Conservation (phyloP, 2,113 vertebrate species). For the Nycticorax nycticorax region DNA sequence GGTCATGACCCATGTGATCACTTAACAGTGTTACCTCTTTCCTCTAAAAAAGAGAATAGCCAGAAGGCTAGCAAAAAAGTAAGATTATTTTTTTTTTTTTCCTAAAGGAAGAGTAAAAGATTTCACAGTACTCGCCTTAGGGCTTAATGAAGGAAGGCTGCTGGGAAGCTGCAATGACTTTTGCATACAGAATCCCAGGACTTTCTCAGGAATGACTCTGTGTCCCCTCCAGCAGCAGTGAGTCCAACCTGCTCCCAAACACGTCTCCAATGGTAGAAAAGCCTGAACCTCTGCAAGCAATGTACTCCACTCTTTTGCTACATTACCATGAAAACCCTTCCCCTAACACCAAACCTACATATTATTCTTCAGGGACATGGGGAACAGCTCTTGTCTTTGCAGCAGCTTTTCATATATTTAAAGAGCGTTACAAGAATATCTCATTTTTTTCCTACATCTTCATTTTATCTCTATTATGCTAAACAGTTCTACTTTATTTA, state of each 20-base stretch:
- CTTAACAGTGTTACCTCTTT: neutral
- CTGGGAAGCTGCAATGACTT: neutral
- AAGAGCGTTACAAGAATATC: neutral
- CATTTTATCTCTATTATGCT: neutral
- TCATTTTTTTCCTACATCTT: neutral
- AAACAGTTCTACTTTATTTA: neutral
- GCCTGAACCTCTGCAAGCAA: neutral
- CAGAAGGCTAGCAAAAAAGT: neutral
- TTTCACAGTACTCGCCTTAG: neutral
- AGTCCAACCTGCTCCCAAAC: neutral
- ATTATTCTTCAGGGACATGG: neutral
- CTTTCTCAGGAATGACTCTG: neutral
- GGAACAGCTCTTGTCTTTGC: neutral
- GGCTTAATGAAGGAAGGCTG: neutral
- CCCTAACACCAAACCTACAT: neutral
- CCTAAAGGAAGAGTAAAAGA: neutral
- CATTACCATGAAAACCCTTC: neutral
- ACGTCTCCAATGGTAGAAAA: neutral
- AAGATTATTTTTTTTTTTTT: neutral
- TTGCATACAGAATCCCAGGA: neutral
- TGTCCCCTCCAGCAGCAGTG: neutral
- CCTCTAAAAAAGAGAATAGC: neutral
- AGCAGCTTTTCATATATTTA: neutral
- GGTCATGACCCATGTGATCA: neutral
- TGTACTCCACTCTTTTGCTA: neutral